Base-by-base conservation (phyloP, 2,888 invertebrate species). In the Acleris emargana region DNA sequence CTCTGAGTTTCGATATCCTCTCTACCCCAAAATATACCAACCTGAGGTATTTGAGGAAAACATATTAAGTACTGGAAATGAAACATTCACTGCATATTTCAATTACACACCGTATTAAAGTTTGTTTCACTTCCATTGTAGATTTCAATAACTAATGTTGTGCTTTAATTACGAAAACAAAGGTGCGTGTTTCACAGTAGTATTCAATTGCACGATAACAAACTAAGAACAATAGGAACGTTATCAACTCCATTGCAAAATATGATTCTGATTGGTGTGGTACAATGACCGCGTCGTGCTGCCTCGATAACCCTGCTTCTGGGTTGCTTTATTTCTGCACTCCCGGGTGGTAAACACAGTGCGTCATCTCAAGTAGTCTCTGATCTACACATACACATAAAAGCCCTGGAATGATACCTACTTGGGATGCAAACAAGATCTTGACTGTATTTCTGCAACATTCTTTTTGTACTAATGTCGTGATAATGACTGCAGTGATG, bases 311-410 rank as follows among this genome's bases (percentile, higher is more conserved):
- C 87, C 84, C 82, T 47, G 77, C 83, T 79, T 79, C 80, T 78
- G 72, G 77, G 72, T 68, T 69, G 82, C 80, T 89, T 87, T 91
- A 90, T 91, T 90, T 89, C 79, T 83, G 85, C 80, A 80, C 90
- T 84, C 87, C 74, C 82, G 82, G 88, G 86, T 86, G 90, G 91
- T 84, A 88, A 86, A 88, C 89, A 87, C 79, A 82, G 87, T 89
- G 87, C 87, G 89, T 89, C 89, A 89, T 84, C 83, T 74, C 81
- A 61, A 83, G 82, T 81, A 83, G 83, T 84, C 81, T 84, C 77
- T 68, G 75, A 74, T 84, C 86, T 83, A 88, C 85, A 89, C 89
- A 90, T 89, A 89, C 83, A 82, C 81, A 82, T 82, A 81, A 59
- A 38, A 11, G 28, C 45, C 20, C 54, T 22, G 16, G 16, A 54